Evolutionary conservation across 2,113 vertebrate genomes (phyloP).

Genomic region (Drymodes brunneopygia): DNA sequence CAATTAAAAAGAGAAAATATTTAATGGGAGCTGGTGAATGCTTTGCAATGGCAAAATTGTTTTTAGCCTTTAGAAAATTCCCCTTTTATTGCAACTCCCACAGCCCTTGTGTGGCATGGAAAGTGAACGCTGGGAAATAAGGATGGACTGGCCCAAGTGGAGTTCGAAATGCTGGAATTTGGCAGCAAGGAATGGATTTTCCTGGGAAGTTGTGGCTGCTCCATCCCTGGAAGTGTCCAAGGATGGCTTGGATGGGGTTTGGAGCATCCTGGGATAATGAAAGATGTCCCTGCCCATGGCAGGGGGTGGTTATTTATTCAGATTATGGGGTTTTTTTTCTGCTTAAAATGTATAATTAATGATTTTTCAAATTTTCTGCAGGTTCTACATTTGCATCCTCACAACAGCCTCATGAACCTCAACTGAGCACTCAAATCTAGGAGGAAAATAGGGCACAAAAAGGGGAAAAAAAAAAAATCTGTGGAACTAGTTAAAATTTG

Average conservation of each 20-base stretch:
- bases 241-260: accelerated
- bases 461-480: not conserved
- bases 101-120: not conserved
- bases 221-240: not conserved
- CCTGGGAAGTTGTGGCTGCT: not conserved
- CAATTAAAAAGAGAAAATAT: constrained; percentile 50
- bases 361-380: not conserved
- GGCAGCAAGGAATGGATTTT: not conserved
- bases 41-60: not conserved
- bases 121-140: not conserved
- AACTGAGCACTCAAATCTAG: not conserved
- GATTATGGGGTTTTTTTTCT: not conserved
- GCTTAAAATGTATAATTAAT: not conserved
- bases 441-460: not conserved
- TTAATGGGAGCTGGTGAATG: not conserved
- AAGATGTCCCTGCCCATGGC: not conserved
- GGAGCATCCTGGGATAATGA: accelerated
- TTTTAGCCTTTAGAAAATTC: not conserved
- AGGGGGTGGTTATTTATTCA: not conserved
- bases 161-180: not conserved
- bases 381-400: not conserved
- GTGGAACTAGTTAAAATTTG: not conserved
- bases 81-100: not conserved
- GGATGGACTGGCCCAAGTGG: not conserved
- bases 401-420: not conserved